Evolutionary conservation across 2,113 vertebrate genomes (phyloP).

Genomic region (Orcinus orca): DNA sequence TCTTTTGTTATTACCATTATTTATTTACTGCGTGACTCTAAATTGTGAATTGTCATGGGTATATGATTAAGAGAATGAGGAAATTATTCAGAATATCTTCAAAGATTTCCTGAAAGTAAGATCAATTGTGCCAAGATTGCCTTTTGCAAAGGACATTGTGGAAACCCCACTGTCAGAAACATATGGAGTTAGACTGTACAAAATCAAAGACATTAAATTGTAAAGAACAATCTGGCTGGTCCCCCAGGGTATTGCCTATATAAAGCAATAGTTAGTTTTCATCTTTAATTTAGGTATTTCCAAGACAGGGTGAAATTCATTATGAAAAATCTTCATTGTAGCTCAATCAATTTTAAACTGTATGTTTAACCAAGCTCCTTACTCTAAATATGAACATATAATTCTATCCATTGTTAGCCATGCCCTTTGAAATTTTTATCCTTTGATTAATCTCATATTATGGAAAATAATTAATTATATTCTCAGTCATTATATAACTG

Average conservation of each 20-base stretch:
- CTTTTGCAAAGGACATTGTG: slow-evolving; percentile 24
- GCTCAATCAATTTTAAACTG: slow-evolving; percentile 50
- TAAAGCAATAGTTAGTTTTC: slow-evolving; percentile 54
- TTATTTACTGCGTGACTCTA: not conserved
- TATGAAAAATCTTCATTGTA: slow-evolving; percentile 52
- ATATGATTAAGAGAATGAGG: not conserved
- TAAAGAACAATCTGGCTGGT: slow-evolving; percentile 9
- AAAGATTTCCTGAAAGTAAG: slow-evolving; percentile 17
- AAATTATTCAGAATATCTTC: slow-evolving; percentile 33
- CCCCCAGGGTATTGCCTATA: not conserved
- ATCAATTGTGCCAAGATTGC: not conserved
- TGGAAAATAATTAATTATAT: slow-evolving; percentile 14
- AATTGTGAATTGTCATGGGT: not conserved
- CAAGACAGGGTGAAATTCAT: slow-evolving; percentile 46
- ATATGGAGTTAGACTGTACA: not conserved
- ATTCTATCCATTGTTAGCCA: not conserved
- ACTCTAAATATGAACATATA: not conserved
- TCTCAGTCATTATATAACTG: not conserved
- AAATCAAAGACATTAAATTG: slow-evolving; percentile 49
- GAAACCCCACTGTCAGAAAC: not conserved
- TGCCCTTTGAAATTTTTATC: not conserved
- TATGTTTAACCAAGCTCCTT: not conserved
- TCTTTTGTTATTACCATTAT: not conserved
- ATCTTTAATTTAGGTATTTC: slow-evolving; percentile 41
- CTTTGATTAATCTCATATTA: not conserved